phyloP scores from a whole-genome alignment of 2,113 vertebrate species.

The Sebastes fasciatus region DNA sequence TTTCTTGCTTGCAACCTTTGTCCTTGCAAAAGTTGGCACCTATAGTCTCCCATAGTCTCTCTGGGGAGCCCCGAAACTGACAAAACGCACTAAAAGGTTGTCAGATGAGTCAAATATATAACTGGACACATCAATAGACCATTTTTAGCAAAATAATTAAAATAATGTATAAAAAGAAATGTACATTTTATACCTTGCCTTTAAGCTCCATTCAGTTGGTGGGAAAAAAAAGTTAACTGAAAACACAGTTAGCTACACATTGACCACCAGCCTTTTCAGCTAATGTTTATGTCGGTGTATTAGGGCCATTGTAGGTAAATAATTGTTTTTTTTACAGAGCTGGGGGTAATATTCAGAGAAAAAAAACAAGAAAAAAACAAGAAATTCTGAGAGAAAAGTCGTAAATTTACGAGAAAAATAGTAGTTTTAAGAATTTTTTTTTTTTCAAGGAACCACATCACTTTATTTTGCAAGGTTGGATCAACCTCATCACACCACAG shows the following conservation, averaged over 20 bases:
- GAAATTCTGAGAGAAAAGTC: too few species aligned
- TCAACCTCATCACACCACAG: too few species aligned
- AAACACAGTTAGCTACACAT: background rate
- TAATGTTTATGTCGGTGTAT: too few species aligned
- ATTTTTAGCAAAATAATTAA: background rate
- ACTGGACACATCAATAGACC: background rate
- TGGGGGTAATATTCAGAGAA: too few species aligned
- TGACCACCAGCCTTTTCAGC: background rate
- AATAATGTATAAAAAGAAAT: background rate
- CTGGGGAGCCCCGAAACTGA: conserved; percentile 9
- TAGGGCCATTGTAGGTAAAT: too few species aligned
- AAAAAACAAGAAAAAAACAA: too few species aligned
- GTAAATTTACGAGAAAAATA: too few species aligned
- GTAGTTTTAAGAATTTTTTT: too few species aligned
- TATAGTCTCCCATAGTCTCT: background rate
- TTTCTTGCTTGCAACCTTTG: conserved; percentile 55
- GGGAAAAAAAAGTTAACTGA: background rate
- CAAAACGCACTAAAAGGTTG: background rate
- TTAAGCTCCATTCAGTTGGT: background rate
- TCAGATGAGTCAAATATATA: background rate
- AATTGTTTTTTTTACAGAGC: too few species aligned
- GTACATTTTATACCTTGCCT: background rate
- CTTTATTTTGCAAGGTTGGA: too few species aligned
- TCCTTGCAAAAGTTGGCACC: conserved; percentile 13
- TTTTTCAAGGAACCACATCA: too few species aligned